Evolutionary conservation across 2,888 invertebrate genomes (phyloP), one percentile per base, ranked within the genome.

Genomic region (Dryadula phaetusa): DNA sequence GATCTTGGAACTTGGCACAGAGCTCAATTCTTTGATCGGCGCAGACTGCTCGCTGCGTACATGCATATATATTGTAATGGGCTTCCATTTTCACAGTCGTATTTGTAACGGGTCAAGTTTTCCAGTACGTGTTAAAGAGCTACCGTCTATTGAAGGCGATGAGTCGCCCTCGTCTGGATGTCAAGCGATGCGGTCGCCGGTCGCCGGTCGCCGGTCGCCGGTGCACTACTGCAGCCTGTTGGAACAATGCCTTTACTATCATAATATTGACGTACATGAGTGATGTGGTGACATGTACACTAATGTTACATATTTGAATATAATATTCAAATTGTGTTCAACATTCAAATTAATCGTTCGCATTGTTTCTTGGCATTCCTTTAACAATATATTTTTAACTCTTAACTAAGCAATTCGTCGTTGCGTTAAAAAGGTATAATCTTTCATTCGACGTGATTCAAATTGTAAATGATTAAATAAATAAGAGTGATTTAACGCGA

Each of bases 101-200:
- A n/a, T n/a, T n/a, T n/a, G n/a, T n/a, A n/a, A n/a, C n/a, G n/a
- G n/a, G 25, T 4, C 10, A 16, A 28, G 28, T 52, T 16, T 28
- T 16, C 16, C 16, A 5, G 16, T 52, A 8, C 22, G 56, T 40
- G 40, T 8, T 56, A 22, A 56, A 56, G 22, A n/a, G 10, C n/a
- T 32, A 32, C 12, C 12, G 16, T 40, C 22, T 1, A 40, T 37
- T 14, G 37, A 56, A 22, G n/a, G 14, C n/a, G 22, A 4, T n/a
- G 40, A 22, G 40, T 40, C 40, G 54, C 54, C 54, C 37, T 37
- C 54, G n/a, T 37, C 54, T 40, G 37, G 20, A 56, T 52, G 28
- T 28, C 52, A 52, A 28, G 52, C 32, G 52, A 32, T 49, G 49
- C 49, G 49, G 49, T 49, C 49, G 28, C 16, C 0, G 37, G 10